Evolutionary conservation across 2,888 invertebrate genomes (phyloP).

Genomic region (Cryptocephalus moraei): DNA sequence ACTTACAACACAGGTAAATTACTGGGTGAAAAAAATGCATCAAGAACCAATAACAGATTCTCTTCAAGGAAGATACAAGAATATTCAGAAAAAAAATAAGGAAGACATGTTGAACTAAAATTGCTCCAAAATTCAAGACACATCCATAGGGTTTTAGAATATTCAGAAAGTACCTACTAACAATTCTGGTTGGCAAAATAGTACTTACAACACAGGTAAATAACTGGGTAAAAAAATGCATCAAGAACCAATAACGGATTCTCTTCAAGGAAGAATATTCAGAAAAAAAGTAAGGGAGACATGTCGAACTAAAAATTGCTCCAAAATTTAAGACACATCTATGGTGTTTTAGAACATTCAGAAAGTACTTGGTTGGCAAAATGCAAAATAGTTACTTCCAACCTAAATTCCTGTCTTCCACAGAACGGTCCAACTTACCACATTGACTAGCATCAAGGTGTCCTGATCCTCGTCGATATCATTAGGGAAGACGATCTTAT

Average conservation of each 20-base stretch:
- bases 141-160: too few species aligned
- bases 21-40: too few species aligned
- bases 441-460: slow-evolving; percentile 9
- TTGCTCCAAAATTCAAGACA: too few species aligned
- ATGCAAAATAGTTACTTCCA: neutral
- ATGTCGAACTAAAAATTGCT: neutral
- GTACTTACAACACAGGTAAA: neutral
- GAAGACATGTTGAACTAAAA: too few species aligned
- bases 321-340: neutral
- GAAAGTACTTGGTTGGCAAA: too few species aligned
- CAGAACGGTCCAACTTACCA: slow-evolving; percentile 10
- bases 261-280: neutral
- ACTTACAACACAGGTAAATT: neutral
- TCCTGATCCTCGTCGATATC: slow-evolving; percentile 5
- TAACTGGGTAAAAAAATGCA: neutral
- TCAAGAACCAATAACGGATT: neutral
- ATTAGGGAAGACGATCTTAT: slow-evolving; percentile 8
- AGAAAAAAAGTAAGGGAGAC: neutral
- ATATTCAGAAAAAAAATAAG: too few species aligned
- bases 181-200: too few species aligned
- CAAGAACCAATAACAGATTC: too few species aligned
- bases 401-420: too few species aligned
- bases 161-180: too few species aligned
- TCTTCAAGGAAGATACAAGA: too few species aligned
- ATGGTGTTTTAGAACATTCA: neutral